Evolutionary conservation across 2,888 invertebrate genomes (phyloP).

Genomic region (Caenorhabditis virilis): DNA sequence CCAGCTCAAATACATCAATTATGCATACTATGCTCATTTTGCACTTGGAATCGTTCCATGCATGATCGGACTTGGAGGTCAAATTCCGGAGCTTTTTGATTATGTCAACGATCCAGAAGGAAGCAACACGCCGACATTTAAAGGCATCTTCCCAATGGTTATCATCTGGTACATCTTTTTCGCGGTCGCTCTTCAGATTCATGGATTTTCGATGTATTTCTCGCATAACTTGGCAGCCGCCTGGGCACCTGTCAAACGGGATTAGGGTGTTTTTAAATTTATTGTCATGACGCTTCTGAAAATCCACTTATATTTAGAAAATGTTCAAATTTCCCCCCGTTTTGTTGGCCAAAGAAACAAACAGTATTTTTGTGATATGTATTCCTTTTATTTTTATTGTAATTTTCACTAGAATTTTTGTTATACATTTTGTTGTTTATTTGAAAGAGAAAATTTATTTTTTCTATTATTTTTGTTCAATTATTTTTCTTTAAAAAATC

Average conservation of each 20-base stretch:
- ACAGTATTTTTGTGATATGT: no score
- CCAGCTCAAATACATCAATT: slow-evolving; percentile 56
- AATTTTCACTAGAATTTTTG: no score
- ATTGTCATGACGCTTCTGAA: no score
- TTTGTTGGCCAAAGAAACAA: no score
- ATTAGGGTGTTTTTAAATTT: no score
- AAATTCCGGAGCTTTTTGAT: slow-evolving; percentile 62
- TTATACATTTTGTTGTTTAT: no score
- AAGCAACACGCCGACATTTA: slow-evolving; percentile 64
- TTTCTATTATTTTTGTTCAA: background rate
- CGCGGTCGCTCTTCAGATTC: slow-evolving; percentile 65
- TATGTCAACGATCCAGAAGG: slow-evolving; percentile 58
- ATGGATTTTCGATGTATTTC: slow-evolving; percentile 65
- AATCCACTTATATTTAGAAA: no score
- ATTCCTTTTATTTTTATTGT: no score
- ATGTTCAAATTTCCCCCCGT: no score
- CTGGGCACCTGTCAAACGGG: slow-evolving; percentile 55
- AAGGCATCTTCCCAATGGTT: slow-evolving; percentile 66
- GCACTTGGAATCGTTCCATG: slow-evolving; percentile 59
- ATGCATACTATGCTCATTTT: slow-evolving; percentile 63
- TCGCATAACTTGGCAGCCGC: slow-evolving; percentile 55
- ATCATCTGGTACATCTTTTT: slow-evolving; percentile 68
- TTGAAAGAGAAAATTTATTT: background rate
- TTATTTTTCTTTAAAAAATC: background rate
- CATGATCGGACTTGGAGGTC: slow-evolving; percentile 59